A percentile compares a stretch with the other conserved stretches of the same genome.
Conservation (phyloP, 2,797 vertebrate genomes). For the Alcedo quadribrachys region DNA sequence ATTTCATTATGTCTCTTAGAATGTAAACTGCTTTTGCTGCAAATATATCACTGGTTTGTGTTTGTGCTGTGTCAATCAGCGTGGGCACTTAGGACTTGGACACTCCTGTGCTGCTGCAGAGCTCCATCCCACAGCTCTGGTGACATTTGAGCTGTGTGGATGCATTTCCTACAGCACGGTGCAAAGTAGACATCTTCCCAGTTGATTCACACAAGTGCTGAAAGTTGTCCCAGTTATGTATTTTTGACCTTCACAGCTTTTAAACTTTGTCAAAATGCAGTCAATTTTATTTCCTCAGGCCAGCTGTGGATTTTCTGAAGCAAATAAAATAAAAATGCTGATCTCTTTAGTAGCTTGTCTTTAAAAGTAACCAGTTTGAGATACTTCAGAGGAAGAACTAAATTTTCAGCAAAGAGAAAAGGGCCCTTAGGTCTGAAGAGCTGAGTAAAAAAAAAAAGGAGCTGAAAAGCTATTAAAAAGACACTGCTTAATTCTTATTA, state of each 20-base stretch:
- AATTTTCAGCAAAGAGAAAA: neutral
- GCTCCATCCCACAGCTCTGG: neutral
- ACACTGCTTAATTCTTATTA: neutral
- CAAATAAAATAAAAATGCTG: neutral
- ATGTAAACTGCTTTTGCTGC: neutral
- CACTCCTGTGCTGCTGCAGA: neutral
- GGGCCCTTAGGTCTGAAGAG: neutral
- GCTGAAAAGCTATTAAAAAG: neutral
- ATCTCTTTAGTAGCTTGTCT: neutral
- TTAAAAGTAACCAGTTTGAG: neutral
- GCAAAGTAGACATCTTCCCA: neutral
- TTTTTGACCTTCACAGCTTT: slow-evolving; percentile 14
- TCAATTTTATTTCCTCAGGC: neutral
- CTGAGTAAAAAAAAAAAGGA: slow-evolving; percentile 18
- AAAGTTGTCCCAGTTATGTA: neutral
- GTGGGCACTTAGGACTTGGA: neutral
- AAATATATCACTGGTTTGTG: neutral
- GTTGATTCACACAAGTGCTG: neutral
- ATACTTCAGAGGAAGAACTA: neutral
- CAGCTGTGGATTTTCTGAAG: neutral
- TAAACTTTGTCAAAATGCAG: neutral
- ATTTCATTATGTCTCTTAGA: neutral
- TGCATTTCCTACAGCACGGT: neutral
- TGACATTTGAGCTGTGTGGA: neutral
- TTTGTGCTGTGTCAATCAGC: neutral